phyloP scores from a whole-genome alignment of 2,113 vertebrate species.

The Cettia cetti region DNA sequence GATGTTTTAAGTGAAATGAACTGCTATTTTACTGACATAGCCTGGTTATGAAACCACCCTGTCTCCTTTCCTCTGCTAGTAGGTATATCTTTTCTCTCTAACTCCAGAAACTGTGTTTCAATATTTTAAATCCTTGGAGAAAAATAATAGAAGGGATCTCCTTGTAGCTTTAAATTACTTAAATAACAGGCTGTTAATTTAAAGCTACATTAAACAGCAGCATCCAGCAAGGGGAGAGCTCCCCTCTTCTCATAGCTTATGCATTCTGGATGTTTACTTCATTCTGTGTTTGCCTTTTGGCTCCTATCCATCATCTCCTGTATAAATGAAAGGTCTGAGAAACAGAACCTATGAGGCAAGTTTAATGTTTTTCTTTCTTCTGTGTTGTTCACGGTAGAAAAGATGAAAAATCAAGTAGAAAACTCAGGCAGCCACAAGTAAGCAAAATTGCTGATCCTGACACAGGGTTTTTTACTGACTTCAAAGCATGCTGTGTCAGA shows the following conservation, averaged over 20 bases:
- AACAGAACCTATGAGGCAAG: background rate
- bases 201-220: background rate
- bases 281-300: background rate
- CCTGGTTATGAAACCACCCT: background rate
- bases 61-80: background rate
- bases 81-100: background rate
- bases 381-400: background rate
- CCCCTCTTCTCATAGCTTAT: background rate
- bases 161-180: background rate
- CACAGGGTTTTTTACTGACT: background rate
- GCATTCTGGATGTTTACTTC: background rate
- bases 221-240: background rate
- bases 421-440: background rate
- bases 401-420: background rate
- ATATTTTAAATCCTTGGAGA: background rate
- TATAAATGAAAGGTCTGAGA: background rate
- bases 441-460: background rate
- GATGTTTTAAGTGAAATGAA: background rate
- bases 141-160: background rate
- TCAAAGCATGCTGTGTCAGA: background rate
- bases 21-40: background rate
- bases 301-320: background rate
- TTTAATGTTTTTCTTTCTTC: background rate
- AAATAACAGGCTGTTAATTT: background rate
- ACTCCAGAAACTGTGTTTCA: background rate